A percentile compares a stretch with the other conserved stretches of the same genome.
Evolutionary conservation across 2,888 invertebrate genomes (phyloP).

Genomic region (Cephus pulcher): DNA sequence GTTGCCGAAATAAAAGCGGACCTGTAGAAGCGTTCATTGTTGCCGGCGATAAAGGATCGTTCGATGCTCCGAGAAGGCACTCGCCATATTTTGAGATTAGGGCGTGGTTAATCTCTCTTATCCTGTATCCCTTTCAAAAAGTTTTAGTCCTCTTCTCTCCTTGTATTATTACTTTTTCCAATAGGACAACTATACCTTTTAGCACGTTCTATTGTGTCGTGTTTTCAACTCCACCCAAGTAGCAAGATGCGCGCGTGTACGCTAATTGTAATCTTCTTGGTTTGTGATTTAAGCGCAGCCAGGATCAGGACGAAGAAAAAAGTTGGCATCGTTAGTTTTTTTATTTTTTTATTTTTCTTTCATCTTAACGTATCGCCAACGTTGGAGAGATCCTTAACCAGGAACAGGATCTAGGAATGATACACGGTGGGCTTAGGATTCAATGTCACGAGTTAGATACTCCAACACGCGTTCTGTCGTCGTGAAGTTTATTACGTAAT

Average conservation of each 20-base stretch:
- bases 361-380: background rate
- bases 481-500: background rate
- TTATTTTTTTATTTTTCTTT: background rate
- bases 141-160: background rate
- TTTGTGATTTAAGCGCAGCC: slow-evolving; percentile 38
- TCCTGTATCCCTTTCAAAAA: slow-evolving; percentile 3
- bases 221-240: slow-evolving; percentile 9
- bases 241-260: slow-evolving; percentile 29
- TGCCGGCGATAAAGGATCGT: background rate
- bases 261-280: slow-evolving; percentile 53
- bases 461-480: background rate
- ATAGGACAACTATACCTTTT: slow-evolving; percentile 18
- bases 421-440: background rate
- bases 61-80: background rate
- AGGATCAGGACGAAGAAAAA: slow-evolving; percentile 24
- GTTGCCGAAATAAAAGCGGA: background rate
- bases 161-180: background rate
- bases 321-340: background rate
- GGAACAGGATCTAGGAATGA: background rate
- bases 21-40: background rate
- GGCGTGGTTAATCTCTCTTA: slow-evolving; percentile 40
- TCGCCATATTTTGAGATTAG: slow-evolving; percentile 36
- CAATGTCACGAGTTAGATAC: background rate
- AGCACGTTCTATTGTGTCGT: slow-evolving; percentile 32
- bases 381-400: background rate